Evolutionary conservation across 2,888 invertebrate genomes (phyloP).

Genomic region (Congeria kusceri): DNA sequence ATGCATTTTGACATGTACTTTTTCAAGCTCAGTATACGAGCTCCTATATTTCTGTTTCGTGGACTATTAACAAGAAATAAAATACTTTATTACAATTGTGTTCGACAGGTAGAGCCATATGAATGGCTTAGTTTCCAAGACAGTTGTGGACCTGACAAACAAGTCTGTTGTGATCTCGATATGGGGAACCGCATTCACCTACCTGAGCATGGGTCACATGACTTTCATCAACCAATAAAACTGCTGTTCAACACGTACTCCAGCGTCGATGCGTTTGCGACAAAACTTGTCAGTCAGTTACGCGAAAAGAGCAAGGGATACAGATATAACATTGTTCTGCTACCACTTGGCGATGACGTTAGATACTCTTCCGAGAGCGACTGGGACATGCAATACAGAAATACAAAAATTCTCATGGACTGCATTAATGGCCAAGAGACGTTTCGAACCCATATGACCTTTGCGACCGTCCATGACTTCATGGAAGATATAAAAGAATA

Average conservation of each 20-base stretch:
- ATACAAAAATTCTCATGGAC: slow-evolving; percentile 77
- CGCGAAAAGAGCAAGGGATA: slow-evolving; percentile 76
- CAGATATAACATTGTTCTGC: slow-evolving; percentile 71
- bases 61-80: too few relatives aligned
- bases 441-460: slow-evolving; percentile 74
- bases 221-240: neutral
- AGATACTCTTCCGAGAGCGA: slow-evolving; percentile 74
- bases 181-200: slow-evolving; percentile 86
- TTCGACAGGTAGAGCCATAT: slow-evolving; percentile 95
- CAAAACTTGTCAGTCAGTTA: slow-evolving; percentile 88
- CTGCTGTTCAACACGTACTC: slow-evolving; percentile 10
- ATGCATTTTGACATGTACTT: too few relatives aligned
- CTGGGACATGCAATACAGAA: slow-evolving; percentile 76
- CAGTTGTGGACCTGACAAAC: slow-evolving; percentile 98
- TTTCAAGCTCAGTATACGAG: too few relatives aligned
- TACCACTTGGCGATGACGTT: slow-evolving; percentile 82
- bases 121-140: slow-evolving; percentile 99
- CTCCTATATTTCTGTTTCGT: too few relatives aligned
- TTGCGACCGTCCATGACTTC: slow-evolving; percentile 80
- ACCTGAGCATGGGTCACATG: neutral
- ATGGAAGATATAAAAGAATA: slow-evolving; percentile 60
- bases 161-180: slow-evolving; percentile 97
- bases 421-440: slow-evolving; percentile 75
- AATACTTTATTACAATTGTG: too few relatives aligned
- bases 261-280: slow-evolving; percentile 1